Evolutionary conservation across 2,797 vertebrate species (phyloP), one percentile per base, ranked within the genome.

Genomic region (Borostomias antarcticus): DNA sequence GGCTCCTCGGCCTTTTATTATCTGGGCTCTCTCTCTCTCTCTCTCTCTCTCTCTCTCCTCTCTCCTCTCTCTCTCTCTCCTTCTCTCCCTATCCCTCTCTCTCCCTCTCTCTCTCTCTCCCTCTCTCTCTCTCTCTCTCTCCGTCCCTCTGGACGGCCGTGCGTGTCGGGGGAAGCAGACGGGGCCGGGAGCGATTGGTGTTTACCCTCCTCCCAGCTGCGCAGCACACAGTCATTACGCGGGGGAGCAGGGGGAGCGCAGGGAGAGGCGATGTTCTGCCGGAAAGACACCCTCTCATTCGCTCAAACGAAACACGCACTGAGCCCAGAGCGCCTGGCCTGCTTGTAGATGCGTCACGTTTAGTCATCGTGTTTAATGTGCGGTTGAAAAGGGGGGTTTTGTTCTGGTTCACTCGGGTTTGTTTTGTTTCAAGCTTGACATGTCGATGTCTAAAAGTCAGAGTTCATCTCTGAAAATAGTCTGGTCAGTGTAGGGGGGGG

Each of bases 381-480:
- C 1, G 33, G 21, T 19, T 37, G 32, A 9, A 9, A 33, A 33
- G 3, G 43, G 13, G 43, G 4, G 13, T 5, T 8, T 23, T 21
- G 47, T n/a, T 17, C 4, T 7, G 17, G 37, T 5, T 0, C 25
- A 51, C n/a, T n/a, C n/a, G n/a, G 47, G 43, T 28, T 63, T 48
- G 11, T 57, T 64, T 69, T 64, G 30, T 61, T 58, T 29, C 30
- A 47, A 19, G 43, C 73, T 48, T 64, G 69, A 74, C 64, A 26
- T 43, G 51, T 19, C n/a, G 2, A 23, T n/a, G 29, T 71, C n/a
- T 57, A 61, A 67, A 76, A 74, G 72, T 74, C 58, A 80, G 67
- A 60, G 70, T 65, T 76, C 62, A 66, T 17, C 17, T 64, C 66
- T 80, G 33, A 15, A 80, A 79, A 85, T 80, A 82, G 72, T n/a